Evolutionary conservation across 2,888 invertebrate species (phyloP).

Genomic region (Pyrocoelia pectoralis): DNA sequence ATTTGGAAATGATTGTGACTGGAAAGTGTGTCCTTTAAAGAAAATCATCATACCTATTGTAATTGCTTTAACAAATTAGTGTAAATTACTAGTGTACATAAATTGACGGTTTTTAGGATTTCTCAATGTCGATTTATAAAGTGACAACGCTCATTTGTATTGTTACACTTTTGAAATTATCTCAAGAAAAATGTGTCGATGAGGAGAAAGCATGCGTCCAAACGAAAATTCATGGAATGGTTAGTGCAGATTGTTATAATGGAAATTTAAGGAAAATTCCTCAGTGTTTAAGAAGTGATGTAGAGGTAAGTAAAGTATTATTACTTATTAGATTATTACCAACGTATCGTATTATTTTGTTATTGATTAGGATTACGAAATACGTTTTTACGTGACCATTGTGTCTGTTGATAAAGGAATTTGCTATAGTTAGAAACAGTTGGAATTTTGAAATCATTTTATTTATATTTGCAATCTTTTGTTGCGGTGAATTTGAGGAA

Average conservation of each 20-base stretch:
- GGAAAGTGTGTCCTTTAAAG: slow-evolving; percentile 9
- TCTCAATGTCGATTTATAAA: slow-evolving; percentile 22
- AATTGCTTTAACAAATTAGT: not conserved
- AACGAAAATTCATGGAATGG: slow-evolving; percentile 45
- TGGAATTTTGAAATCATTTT: no score
- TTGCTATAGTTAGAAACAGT: no score
- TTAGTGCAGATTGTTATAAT: slow-evolving; percentile 54
- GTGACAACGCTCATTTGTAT: slow-evolving; percentile 16
- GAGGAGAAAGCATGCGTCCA: slow-evolving; percentile 23
- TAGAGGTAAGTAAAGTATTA: slow-evolving; percentile 51
- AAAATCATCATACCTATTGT: not conserved
- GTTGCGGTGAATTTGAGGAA: no score
- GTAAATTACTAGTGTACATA: not conserved
- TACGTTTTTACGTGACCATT: no score
- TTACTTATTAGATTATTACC: not conserved
- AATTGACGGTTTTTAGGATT: slow-evolving; percentile 14
- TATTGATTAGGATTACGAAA: no score
- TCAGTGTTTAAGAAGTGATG: slow-evolving; percentile 50
- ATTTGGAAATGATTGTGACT: slow-evolving; percentile 15
- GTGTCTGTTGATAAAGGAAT: no score
- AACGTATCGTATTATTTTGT: no score
- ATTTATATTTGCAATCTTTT: no score
- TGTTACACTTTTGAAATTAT: slow-evolving; percentile 6
- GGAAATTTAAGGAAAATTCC: slow-evolving; percentile 50
- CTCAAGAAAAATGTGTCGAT: slow-evolving; percentile 26